A percentile compares a stretch with the other conserved stretches of the same genome.
These are phyloP conservation scores for Cyrtonyx montezumae DNA, from an alignment of 2,113 vertebrate genomes.

Conservation along the genomic window DNA sequence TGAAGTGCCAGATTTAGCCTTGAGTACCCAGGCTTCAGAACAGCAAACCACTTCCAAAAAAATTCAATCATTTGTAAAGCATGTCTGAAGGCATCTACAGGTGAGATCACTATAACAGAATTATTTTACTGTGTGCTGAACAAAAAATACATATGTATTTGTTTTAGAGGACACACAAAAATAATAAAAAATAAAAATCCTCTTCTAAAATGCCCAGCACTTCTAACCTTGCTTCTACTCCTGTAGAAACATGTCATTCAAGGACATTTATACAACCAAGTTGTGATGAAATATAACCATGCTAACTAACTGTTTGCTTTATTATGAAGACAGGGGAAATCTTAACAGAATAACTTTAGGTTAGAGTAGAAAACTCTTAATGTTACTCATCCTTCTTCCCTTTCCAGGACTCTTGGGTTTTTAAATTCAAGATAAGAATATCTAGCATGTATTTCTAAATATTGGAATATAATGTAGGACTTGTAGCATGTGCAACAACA, in stretches of 20 bases:
- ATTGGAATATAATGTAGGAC: background rate
- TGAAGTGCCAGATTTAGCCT: background rate
- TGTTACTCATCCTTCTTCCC: background rate
- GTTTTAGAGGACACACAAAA: background rate
- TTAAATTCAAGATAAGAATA: background rate
- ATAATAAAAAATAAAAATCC: background rate
- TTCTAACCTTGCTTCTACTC: background rate
- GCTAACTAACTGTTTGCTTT: slow-evolving; percentile 7
- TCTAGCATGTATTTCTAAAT: background rate
- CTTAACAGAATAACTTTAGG: background rate
- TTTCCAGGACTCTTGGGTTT: background rate
- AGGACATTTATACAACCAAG: background rate
- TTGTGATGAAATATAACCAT: background rate
- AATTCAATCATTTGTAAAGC: background rate
- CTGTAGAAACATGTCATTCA: background rate
- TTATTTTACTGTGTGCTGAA: background rate
- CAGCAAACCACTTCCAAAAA: background rate
- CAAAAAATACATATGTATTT: background rate
- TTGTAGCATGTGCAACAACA: background rate
- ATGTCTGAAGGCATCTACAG: background rate
- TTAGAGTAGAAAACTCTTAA: background rate
- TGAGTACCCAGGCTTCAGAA: background rate
- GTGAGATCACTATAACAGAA: background rate
- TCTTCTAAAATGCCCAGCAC: background rate
- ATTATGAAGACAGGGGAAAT: background rate